Evolutionary conservation across 1,140 invertebrate species (phyloP).

Genomic region (Diuraphis noxia): DNA sequence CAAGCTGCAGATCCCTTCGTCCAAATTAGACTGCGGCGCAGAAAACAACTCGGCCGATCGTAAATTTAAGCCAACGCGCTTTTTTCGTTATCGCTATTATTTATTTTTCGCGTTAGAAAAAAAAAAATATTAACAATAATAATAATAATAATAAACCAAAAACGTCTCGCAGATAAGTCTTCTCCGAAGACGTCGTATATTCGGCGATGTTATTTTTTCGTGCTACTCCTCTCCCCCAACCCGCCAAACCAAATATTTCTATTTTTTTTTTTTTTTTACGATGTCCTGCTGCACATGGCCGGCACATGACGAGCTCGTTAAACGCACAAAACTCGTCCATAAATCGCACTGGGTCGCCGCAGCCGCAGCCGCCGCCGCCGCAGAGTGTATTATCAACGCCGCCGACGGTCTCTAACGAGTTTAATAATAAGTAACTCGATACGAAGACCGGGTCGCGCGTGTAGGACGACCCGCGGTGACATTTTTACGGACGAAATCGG

Average conservation of each 20-base stretch:
- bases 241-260: too few relatives aligned
- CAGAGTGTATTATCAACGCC: constrained; percentile 16
- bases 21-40: constrained; percentile 28
- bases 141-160: neutral
- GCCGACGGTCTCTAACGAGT: constrained; percentile 32
- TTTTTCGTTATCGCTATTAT: neutral
- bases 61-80: constrained; percentile 26
- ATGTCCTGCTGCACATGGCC: constrained; percentile 47
- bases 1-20: constrained; percentile 29
- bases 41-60: constrained; percentile 4
- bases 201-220: neutral
- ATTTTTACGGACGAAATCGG: constrained; percentile 35
- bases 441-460: neutral
- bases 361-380: neutral
- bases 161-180: constrained; percentile 34
- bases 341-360: constrained; percentile 43
- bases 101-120: neutral
- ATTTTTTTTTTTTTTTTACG: neutral
- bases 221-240: fast-evolving
- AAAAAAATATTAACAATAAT: neutral
- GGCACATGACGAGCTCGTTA: constrained; percentile 53
- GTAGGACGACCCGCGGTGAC: constrained; percentile 37
- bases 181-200: neutral
- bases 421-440: constrained; percentile 39
- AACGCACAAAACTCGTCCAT: constrained; percentile 50